phyloP scores from a whole-genome alignment of 2,888 invertebrate genomes.

The Eutolmus rufibarbis region DNA sequence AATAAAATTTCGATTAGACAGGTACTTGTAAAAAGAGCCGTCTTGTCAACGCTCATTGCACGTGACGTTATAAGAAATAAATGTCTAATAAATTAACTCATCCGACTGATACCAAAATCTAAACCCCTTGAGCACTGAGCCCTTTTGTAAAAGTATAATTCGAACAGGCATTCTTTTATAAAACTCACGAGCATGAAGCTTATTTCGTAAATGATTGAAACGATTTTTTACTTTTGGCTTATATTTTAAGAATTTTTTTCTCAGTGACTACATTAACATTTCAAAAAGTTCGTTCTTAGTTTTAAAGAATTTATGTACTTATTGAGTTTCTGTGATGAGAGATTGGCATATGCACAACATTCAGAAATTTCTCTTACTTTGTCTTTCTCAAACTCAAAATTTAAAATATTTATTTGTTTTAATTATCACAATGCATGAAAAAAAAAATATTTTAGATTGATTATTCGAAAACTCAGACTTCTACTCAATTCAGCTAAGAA shows the following conservation, averaged over 20 bases:
- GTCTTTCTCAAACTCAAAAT: neutral
- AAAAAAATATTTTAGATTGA: no score
- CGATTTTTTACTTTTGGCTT: neutral
- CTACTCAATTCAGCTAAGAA: no score
- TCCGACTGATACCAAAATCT: neutral
- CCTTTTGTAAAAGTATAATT: neutral
- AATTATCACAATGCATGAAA: no score
- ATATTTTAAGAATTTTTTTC: neutral
- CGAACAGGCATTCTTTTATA: neutral
- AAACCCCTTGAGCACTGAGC: neutral
- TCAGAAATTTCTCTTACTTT: no score
- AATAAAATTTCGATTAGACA: no score
- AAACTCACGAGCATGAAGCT: neutral
- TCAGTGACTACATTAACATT: neutral
- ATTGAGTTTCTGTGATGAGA: neutral
- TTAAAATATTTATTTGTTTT: neutral
- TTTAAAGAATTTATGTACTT: neutral
- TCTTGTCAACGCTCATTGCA: neutral
- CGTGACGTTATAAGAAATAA: neutral
- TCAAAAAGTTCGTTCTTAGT: neutral
- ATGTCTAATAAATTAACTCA: neutral
- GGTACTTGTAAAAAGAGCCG: no score
- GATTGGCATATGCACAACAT: neutral
- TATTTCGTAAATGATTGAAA: no score
- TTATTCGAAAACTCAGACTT: no score